phyloP scores from a whole-genome alignment of 2,797 vertebrate genomes.

The Rhinophrynus dorsalis region DNA sequence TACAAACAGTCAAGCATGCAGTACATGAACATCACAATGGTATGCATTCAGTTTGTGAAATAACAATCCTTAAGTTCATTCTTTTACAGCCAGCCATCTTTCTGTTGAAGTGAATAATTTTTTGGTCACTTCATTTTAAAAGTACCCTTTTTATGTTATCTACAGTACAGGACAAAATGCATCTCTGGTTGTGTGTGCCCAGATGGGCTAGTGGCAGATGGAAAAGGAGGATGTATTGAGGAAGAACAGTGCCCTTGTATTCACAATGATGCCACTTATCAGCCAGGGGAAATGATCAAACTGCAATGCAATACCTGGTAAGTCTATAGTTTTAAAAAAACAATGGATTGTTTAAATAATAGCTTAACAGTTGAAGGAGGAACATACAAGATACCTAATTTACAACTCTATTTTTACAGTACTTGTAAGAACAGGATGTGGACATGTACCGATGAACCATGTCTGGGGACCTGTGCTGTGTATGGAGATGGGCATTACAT shows the following conservation, averaged over 20 bases:
- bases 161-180: constrained; percentile 79
- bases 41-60: too few species aligned
- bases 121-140: neutral
- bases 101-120: neutral
- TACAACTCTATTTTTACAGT: constrained; percentile 61
- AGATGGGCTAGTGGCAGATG: constrained; percentile 72
- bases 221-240: constrained; percentile 72
- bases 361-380: too few species aligned
- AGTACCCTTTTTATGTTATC: constrained; percentile 27
- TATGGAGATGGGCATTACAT: constrained; percentile 88
- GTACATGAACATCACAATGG: too few species aligned
- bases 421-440: constrained; percentile 77
- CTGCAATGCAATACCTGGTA: constrained; percentile 90
- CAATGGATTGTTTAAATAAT: too few species aligned
- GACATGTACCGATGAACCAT: constrained; percentile 75
- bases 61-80: too few species aligned
- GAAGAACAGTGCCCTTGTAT: constrained; percentile 77
- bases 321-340: too few species aligned
- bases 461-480: constrained; percentile 77
- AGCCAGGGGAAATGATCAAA: constrained; percentile 72
- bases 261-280: constrained; percentile 78
- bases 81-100: too few species aligned
- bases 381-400: too few species aligned
- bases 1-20: too few species aligned
- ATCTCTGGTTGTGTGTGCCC: constrained; percentile 86